Conservation (phyloP, 2,113 vertebrate genomes). For the Falco punctatus region DNA sequence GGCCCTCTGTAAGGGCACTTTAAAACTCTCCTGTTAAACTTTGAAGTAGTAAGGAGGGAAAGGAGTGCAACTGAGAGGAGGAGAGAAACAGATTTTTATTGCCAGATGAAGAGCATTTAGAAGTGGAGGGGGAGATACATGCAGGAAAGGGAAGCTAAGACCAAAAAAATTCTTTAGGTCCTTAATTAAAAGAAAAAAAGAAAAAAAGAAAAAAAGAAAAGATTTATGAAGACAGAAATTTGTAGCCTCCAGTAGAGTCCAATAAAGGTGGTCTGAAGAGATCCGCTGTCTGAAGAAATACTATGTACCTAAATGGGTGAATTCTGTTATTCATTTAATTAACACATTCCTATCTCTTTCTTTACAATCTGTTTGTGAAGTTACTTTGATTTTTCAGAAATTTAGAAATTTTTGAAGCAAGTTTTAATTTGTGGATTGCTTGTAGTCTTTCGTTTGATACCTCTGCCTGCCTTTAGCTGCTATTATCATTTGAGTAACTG, state of each 20-base stretch:
- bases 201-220: background rate
- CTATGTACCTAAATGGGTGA: background rate
- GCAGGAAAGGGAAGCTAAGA: background rate
- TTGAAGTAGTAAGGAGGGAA: slow-evolving; percentile 18
- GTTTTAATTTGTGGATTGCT: background rate
- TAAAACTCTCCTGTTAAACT: slow-evolving; percentile 53
- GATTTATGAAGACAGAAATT: background rate
- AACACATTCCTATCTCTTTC: background rate
- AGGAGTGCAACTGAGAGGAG: background rate
- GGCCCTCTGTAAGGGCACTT: slow-evolving; percentile 36
- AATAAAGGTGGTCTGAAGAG: background rate
- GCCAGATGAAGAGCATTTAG: background rate
- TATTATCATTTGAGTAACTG: background rate
- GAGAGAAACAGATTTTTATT: background rate
- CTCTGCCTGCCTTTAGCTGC: background rate
- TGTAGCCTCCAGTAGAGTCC: background rate
- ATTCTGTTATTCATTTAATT: background rate
- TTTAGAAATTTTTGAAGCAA: background rate
- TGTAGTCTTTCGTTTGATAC: background rate
- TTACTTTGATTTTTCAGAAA: background rate
- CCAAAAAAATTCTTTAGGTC: background rate
- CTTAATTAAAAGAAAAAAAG: background rate
- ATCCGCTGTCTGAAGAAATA: background rate
- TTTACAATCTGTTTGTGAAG: background rate
- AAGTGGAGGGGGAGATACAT: background rate